A percentile compares a stretch with the other conserved stretches of the same genome.
These are phyloP conservation scores for Morpho deidamia DNA, from an alignment of 2,888 invertebrate species.

Conservation along the genomic window DNA sequence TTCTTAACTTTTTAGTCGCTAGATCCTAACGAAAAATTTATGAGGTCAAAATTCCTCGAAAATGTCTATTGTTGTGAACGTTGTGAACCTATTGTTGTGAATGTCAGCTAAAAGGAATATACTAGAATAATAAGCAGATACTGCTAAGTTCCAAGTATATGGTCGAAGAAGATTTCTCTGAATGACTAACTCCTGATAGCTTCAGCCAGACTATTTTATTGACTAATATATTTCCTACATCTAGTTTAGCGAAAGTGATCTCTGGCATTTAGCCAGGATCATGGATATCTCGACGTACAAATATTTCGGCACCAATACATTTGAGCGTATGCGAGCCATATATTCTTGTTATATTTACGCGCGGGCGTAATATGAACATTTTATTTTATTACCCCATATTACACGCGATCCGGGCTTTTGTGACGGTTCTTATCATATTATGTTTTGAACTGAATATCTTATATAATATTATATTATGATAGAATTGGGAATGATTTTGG, in stretches of 20 bases:
- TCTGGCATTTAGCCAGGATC: constrained; percentile 60
- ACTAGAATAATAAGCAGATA: too few species aligned
- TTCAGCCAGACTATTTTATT: constrained; percentile 10
- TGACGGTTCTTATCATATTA: background rate
- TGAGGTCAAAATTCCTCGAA: too few species aligned
- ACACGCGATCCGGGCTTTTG: constrained; percentile 7
- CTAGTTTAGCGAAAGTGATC: constrained; percentile 68
- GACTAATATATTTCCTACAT: constrained; percentile 48
- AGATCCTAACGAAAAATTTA: too few species aligned
- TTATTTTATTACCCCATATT: constrained; percentile 40
- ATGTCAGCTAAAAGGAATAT: too few species aligned
- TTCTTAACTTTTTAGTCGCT: too few species aligned
- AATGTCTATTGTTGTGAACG: too few species aligned
- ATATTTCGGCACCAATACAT: constrained; percentile 69
- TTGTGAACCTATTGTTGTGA: too few species aligned
- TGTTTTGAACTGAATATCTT: constrained; percentile 5
- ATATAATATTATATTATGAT: background rate
- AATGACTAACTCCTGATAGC: constrained; percentile 8
- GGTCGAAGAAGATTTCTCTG: background rate
- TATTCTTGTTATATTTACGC: constrained; percentile 64
- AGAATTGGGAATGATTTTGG: too few species aligned
- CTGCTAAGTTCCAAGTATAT: too few species aligned
- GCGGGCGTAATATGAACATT: constrained; percentile 57
- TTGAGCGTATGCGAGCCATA: constrained; percentile 50
- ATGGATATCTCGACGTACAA: constrained; percentile 57